Conservation (phyloP, 2,797 vertebrate species). For the Carcharodon carcharias region DNA sequence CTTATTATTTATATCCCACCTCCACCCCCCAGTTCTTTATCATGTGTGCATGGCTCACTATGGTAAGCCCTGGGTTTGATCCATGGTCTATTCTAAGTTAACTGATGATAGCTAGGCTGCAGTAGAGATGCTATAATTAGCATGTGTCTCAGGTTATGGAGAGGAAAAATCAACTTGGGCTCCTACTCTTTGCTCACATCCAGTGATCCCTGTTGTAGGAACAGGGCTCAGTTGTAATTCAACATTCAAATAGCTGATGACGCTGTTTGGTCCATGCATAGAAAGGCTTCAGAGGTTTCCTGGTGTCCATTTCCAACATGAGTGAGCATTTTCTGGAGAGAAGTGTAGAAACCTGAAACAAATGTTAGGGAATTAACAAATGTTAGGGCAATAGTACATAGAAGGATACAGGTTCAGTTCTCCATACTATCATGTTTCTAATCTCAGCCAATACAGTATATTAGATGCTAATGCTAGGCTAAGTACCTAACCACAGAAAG, state of each 20-base stretch:
- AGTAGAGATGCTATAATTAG: not conserved
- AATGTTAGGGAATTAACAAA: not conserved
- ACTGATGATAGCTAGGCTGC: not conserved
- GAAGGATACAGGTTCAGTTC: not conserved
- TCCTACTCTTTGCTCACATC: not conserved
- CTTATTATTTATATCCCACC: not conserved
- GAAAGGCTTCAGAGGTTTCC: not conserved
- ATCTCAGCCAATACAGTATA: not conserved
- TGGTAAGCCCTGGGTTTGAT: not conserved
- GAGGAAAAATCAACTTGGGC: not conserved
- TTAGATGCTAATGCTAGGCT: not conserved
- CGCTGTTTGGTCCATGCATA: not conserved
- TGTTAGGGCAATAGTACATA: not conserved
- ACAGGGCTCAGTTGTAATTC: not conserved
- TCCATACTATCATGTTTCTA: not conserved
- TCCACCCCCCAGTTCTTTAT: not conserved
- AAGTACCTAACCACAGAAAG: not conserved
- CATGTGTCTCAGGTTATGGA: not conserved
- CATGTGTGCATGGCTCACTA: not conserved
- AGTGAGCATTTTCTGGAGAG: not conserved
- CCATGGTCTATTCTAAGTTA: not conserved
- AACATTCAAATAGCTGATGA: not conserved
- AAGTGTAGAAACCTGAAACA: not conserved
- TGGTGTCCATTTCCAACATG: not conserved
- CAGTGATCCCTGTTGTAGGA: not conserved